phyloP scores from a whole-genome alignment of 2,113 vertebrate species.

The Eubucco bourcierii region DNA sequence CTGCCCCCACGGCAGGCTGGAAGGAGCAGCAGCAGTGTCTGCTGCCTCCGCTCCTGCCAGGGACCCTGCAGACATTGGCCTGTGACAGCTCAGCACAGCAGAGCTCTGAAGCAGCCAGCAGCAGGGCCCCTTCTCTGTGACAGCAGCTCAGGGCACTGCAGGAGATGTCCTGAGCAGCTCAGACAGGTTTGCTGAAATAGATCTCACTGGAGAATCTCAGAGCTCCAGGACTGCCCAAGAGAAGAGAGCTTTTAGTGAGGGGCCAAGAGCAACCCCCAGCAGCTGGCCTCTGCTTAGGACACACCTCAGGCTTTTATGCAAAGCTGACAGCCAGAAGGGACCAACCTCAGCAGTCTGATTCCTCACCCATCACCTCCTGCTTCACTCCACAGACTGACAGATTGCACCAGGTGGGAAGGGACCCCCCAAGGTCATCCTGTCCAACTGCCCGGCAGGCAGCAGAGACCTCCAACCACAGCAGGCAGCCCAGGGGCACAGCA shows the following conservation, averaged over 20 bases:
- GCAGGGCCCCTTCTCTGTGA: background rate
- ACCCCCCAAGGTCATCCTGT: no score
- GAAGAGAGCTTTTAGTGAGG: background rate
- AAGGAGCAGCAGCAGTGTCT: conserved; percentile 14
- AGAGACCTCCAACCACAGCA: no score
- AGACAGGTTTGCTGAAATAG: background rate
- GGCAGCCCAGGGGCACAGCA: no score
- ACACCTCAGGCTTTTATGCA: background rate
- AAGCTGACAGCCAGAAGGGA: background rate
- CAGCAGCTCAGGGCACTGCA: background rate
- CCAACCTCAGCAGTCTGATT: background rate
- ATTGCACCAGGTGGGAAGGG: no score
- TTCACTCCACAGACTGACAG: background rate
- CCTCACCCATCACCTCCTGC: background rate
- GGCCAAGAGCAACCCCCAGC: background rate
- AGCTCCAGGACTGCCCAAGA: background rate
- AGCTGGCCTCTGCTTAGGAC: background rate
- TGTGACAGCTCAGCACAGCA: background rate
- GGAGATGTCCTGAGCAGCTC: background rate
- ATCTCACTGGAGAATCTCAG: background rate
- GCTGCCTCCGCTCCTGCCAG: conserved; percentile 14
- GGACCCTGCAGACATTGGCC: conserved; percentile 6
- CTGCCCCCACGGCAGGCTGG: background rate
- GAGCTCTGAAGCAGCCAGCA: background rate
- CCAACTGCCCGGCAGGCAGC: no score